Evolutionary conservation across 2,888 invertebrate species (phyloP).

Genomic region (Cyclophora punctaria): DNA sequence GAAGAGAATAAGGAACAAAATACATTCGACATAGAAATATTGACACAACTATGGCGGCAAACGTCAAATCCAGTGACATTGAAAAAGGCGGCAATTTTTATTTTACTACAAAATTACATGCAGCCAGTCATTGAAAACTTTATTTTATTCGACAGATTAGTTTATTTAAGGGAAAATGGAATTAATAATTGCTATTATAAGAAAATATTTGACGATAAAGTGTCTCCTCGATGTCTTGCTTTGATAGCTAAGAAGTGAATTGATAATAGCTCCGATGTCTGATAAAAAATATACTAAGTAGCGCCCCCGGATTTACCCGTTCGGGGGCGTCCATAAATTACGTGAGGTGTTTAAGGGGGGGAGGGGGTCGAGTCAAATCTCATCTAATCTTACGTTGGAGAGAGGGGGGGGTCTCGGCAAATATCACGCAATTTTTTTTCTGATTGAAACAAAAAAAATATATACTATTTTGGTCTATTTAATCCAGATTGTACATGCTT

Average conservation of each 20-base stretch:
- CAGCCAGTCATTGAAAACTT: slow-evolving; percentile 58
- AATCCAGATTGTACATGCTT: no score
- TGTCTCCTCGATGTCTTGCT: slow-evolving; percentile 80
- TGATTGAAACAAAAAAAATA: no score
- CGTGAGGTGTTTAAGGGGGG: no score
- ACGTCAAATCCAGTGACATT: slow-evolving; percentile 21
- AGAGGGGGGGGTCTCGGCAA: no score
- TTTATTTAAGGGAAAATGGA: slow-evolving; percentile 52
- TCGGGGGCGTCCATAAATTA: no score
- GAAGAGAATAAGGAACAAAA: slow-evolving; percentile 8
- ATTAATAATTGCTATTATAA: slow-evolving; percentile 49
- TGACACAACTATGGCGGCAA: slow-evolving; percentile 44
- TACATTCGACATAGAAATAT: slow-evolving; percentile 33
- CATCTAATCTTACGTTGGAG: no score
- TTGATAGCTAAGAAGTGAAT: slow-evolving; percentile 70
- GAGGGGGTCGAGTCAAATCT: no score
- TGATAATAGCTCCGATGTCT: no score
- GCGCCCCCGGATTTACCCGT: no score
- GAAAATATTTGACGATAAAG: slow-evolving; percentile 75
- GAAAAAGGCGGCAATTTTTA: slow-evolving; percentile 49
- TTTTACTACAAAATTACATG: slow-evolving; percentile 48
- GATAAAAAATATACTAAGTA: no score
- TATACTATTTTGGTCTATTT: no score
- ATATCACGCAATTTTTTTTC: no score
- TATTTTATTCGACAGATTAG: slow-evolving; percentile 49